These are phyloP conservation scores for Sorex fumeus DNA, from an alignment of 2,113 vertebrate genomes.

Conservation along the genomic window DNA sequence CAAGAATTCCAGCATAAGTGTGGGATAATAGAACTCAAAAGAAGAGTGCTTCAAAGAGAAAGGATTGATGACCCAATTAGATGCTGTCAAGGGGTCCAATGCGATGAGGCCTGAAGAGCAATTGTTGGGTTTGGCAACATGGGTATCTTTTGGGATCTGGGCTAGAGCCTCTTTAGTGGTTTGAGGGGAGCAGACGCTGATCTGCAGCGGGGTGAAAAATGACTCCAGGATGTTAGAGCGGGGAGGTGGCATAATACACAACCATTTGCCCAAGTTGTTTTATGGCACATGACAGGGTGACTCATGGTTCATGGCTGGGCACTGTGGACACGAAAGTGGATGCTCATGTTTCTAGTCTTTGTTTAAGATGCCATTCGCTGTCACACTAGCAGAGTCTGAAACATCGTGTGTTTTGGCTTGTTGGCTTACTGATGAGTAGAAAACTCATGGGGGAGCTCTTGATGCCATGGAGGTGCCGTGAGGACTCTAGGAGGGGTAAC, in stretches of 20 bases:
- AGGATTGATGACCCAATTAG: neutral
- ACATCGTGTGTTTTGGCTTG: neutral
- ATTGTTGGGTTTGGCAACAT: neutral
- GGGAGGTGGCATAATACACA: neutral
- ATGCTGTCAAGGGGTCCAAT: neutral
- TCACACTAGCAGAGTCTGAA: neutral
- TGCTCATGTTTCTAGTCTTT: neutral
- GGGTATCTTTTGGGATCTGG: neutral
- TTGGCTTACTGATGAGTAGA: too few species aligned
- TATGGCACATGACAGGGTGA: neutral
- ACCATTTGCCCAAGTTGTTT: neutral
- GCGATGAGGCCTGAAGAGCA: neutral
- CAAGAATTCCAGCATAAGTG: neutral
- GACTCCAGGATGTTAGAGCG: neutral
- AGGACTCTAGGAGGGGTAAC: neutral
- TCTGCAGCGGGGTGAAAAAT: constrained; percentile 3
- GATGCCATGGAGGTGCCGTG: neutral
- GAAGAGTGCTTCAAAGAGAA: neutral
- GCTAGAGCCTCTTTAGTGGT: neutral
- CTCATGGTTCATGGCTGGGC: neutral
- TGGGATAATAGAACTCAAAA: neutral
- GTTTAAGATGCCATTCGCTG: constrained; percentile 6
- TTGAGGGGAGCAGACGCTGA: neutral
- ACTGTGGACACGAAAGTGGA: neutral
- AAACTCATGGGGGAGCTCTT: neutral